Percentiles rank a stretch among this genome's conserved stretches.
Conservation (phyloP, 30 jellyfish, hydroid and myxozoan genomes). For the Morbakka virulenta region DNA sequence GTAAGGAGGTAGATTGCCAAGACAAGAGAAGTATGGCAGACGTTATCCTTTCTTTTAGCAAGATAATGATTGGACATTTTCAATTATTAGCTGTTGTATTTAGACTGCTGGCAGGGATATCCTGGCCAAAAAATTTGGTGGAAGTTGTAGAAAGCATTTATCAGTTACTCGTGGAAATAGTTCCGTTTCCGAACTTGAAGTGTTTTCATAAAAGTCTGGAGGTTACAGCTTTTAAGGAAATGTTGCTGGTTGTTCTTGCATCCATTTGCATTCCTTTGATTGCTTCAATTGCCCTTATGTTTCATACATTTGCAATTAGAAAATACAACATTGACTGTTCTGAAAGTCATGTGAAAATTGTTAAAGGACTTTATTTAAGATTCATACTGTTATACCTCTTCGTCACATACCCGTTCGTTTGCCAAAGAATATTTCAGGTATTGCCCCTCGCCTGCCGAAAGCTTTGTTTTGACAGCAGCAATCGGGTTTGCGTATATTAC, state of each 20-base stretch:
- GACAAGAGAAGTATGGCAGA: constrained; percentile 25
- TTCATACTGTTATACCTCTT: constrained; percentile 9
- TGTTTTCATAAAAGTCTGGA: constrained; percentile 34
- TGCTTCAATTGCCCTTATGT: neutral
- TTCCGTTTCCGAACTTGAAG: constrained; percentile 20
- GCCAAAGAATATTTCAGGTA: constrained; percentile 9
- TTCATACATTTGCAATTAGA: neutral
- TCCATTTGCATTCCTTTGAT: neutral
- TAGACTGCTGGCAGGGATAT: neutral
- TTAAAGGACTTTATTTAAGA: neutral
- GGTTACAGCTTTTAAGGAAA: constrained; percentile 17
- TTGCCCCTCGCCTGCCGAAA: constrained; percentile 44
- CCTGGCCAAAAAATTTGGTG: constrained; percentile 25
- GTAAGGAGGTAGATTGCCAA: neutral
- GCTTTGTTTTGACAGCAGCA: neutral
- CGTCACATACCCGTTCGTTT: constrained; percentile 32
- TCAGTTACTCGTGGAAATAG: constrained; percentile 6
- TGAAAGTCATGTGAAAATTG: neutral
- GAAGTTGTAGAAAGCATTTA: neutral
- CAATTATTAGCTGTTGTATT: constrained; percentile 20
- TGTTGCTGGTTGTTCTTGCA: constrained; percentile 22
- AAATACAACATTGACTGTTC: neutral
- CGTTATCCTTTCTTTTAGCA: constrained; percentile 19
- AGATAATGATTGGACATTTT: constrained; percentile 45
- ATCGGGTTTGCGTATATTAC: constrained; percentile 26